phyloP scores from a whole-genome alignment of 2,888 invertebrate genomes.

The Cerastis leucographa region DNA sequence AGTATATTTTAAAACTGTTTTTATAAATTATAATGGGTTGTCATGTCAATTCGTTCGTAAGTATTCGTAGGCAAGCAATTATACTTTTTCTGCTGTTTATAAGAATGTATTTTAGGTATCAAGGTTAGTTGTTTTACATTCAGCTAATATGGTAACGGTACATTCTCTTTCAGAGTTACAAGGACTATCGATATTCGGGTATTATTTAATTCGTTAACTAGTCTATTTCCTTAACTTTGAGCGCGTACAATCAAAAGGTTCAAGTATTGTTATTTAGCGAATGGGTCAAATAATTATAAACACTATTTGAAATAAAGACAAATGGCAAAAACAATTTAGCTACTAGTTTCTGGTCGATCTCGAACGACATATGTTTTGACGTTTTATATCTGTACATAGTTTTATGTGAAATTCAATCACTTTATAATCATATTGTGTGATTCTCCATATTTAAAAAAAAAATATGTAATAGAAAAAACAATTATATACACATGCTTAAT shows the following conservation, averaged over 20 bases:
- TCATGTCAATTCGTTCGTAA: background rate
- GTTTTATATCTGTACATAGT: no score
- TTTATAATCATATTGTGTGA: no score
- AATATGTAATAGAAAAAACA: no score
- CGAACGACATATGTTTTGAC: no score
- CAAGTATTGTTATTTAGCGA: background rate
- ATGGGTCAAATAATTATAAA: background rate
- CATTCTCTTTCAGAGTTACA: conserved; percentile 43
- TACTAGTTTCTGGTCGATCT: no score
- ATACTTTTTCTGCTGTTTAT: conserved; percentile 6
- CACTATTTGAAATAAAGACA: background rate
- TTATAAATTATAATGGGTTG: background rate
- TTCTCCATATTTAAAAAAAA: no score
- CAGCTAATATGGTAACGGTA: conserved; percentile 16
- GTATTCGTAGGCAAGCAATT: conserved; percentile 15
- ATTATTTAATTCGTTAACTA: background rate
- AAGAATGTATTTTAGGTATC: conserved; percentile 33
- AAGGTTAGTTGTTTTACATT: conserved; percentile 34
- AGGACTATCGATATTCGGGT: conserved; percentile 15
- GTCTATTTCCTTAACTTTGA: background rate
- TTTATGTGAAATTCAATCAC: no score
- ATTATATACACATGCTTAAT: no score
- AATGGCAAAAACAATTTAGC: no score
- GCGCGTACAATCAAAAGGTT: background rate
- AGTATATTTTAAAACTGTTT: background rate